phyloP scores from a whole-genome alignment of 1,140 invertebrate species.

The Caenorhabditis briggsae region DNA sequence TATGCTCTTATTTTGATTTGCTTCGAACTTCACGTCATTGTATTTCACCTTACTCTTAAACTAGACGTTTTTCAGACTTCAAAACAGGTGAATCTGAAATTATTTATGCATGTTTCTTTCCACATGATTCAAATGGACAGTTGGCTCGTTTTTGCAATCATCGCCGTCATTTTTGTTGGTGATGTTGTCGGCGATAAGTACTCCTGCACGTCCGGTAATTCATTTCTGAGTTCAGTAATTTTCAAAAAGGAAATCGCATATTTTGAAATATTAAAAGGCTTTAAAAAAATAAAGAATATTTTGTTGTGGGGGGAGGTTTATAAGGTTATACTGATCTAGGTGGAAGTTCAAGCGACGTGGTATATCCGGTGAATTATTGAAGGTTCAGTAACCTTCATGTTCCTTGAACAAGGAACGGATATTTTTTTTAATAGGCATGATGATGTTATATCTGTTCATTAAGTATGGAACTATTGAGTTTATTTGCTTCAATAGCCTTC shows the following conservation, averaged over 20 bases:
- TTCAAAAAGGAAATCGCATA: no score
- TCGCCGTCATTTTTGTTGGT: conserved; percentile 15
- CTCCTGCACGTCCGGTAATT: conserved; percentile 24
- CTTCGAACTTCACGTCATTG: no score
- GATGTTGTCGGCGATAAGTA: conserved; percentile 6
- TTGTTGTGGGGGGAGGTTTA: background rate
- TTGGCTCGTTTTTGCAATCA: conserved; percentile 3
- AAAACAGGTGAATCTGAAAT: background rate
- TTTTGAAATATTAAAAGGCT: no score
- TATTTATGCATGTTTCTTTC: background rate
- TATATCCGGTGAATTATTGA: background rate
- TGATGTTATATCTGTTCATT: no score
- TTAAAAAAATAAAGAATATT: background rate
- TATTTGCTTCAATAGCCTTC: no score
- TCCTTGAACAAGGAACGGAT: background rate
- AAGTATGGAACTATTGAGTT: no score
- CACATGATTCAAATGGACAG: no score
- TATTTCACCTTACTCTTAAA: no score
- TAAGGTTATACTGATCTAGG: no score
- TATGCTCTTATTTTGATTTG: no score
- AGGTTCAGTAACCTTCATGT: background rate
- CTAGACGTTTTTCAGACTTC: no score
- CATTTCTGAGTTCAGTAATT: background rate
- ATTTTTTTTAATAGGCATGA: no score
- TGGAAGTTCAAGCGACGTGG: background rate